A percentile compares a stretch with the other conserved stretches of the same genome.
These are phyloP conservation scores for Onychostruthus taczanowskii DNA, from an alignment of 2,113 vertebrate species.

Conservation along the genomic window DNA sequence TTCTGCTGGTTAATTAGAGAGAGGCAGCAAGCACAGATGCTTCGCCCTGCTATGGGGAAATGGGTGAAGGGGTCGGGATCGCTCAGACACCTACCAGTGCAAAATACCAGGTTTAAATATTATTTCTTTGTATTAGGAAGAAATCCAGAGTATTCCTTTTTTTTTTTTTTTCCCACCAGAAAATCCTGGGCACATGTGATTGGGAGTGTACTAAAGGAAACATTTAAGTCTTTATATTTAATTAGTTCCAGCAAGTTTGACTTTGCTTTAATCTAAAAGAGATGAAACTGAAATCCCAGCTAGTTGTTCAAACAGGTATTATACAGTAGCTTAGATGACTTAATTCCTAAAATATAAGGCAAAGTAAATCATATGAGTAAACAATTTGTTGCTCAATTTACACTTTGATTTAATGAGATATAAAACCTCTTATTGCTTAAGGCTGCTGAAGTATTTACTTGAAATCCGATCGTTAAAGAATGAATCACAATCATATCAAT, in stretches of 20 bases:
- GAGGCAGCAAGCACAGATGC: background rate
- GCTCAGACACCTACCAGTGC: background rate
- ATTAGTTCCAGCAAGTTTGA: background rate
- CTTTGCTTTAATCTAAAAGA: background rate
- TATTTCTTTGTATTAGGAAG: background rate
- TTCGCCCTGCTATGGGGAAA: background rate
- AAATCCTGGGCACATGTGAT: background rate
- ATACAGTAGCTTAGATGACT: background rate
- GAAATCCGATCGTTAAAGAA: background rate
- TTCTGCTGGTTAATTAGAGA: constrained; percentile 24
- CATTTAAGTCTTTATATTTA: background rate
- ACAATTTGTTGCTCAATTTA: constrained; percentile 25
- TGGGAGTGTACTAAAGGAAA: background rate
- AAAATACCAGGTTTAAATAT: background rate
- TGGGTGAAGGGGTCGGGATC: background rate
- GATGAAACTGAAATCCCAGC: background rate
- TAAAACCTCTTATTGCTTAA: constrained; percentile 27
- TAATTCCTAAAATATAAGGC: constrained; percentile 35
- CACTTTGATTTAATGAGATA: constrained; percentile 3
- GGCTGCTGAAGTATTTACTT: constrained; percentile 32
- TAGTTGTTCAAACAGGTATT: constrained; percentile 17
- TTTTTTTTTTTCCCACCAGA: background rate
- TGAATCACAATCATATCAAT: background rate
- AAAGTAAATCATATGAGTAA: background rate
- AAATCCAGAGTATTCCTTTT: background rate